Percentiles rank a stretch among this genome's conserved stretches.
phyloP scores from a whole-genome alignment of 1,140 invertebrate genomes.

The Protaetia brevitarsis region DNA sequence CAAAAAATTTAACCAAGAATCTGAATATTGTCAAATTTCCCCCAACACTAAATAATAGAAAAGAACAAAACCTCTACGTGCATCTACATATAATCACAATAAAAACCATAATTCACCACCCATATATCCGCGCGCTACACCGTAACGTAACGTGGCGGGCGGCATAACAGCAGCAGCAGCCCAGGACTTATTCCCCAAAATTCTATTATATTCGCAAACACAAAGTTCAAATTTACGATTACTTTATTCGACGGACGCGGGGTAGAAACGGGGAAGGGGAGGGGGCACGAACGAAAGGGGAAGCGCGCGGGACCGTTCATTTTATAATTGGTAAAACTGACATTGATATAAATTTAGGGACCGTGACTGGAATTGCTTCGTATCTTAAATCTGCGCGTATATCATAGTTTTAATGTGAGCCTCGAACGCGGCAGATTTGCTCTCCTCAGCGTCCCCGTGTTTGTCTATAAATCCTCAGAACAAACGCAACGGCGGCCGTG shows the following conservation, averaged over 20 bases:
- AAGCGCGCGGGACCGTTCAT: constrained; percentile 34
- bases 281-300: too few species aligned
- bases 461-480: constrained; percentile 45
- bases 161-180: too few species aligned
- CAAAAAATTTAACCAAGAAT: too few species aligned
- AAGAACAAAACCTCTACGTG: not conserved
- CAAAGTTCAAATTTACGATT: constrained; percentile 43
- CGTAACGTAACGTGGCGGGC: too few species aligned
- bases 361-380: constrained; percentile 47
- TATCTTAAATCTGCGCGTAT: constrained; percentile 49
- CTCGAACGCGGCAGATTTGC: constrained; percentile 44
- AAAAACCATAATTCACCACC: constrained; percentile 10
- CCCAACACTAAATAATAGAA: too few species aligned
- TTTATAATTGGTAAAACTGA: constrained; percentile 49
- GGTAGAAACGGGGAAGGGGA: too few species aligned
- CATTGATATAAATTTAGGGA: constrained; percentile 49
- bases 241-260: constrained; percentile 34
- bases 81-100: constrained; percentile 9
- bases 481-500: constrained; percentile 24
- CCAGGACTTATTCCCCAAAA: constrained; percentile 9
- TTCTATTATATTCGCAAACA: constrained; percentile 35
- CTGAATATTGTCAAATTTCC: too few species aligned
- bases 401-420: constrained; percentile 49
- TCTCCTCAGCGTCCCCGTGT: constrained; percentile 44
- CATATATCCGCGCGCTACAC: too few species aligned